phyloP scores from a whole-genome alignment of 2,888 invertebrate species.

The Epinotia brunnichana region DNA sequence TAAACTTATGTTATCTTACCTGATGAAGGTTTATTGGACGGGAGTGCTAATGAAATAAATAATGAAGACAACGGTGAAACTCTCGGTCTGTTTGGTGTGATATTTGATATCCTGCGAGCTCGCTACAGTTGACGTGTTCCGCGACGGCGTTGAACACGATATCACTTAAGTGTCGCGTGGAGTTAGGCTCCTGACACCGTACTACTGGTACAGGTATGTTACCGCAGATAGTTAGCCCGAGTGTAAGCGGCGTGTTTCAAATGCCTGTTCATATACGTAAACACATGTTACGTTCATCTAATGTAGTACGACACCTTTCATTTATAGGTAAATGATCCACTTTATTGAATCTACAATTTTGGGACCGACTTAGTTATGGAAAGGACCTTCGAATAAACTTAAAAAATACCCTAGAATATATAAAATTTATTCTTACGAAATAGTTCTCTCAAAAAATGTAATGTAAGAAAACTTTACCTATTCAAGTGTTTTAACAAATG shows the following conservation, averaged over 20 bases:
- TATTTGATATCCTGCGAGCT: neutral
- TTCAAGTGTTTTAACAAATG: neutral
- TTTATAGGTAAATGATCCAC: too few relatives aligned
- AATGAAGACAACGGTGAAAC: neutral
- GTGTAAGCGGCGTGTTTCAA: constrained; percentile 1
- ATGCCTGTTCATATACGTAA: neutral
- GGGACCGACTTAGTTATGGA: too few relatives aligned
- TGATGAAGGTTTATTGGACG: neutral
- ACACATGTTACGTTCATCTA: neutral
- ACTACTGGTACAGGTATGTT: neutral
- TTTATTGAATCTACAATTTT: too few relatives aligned
- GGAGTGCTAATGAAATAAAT: neutral
- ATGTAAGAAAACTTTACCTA: neutral
- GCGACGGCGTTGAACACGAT: neutral
- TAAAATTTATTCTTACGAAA: too few relatives aligned
- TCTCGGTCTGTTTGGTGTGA: neutral
- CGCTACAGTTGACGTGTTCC: neutral
- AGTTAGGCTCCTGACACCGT: neutral
- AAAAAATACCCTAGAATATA: too few relatives aligned
- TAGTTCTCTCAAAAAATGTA: neutral
- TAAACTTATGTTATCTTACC: neutral
- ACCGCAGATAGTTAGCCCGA: neutral
- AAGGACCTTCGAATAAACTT: too few relatives aligned
- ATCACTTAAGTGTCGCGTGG: neutral
- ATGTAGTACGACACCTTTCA: neutral